Percentiles rank a stretch among this genome's conserved stretches.
Conservation (phyloP, 2,888 invertebrate species). For the Zootermopsis nevadensis region DNA sequence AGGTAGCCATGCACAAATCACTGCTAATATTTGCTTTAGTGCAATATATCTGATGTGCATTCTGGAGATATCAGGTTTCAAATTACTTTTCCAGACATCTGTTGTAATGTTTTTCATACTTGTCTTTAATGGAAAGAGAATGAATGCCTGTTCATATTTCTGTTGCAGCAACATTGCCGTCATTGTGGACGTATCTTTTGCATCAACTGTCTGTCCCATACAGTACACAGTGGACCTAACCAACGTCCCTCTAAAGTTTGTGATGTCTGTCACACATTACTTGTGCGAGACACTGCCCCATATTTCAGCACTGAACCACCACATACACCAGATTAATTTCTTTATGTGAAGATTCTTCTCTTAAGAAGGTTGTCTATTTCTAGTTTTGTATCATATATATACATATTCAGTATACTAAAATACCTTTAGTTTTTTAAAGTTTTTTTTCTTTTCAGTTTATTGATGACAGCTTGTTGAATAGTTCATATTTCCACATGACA, state of each 20-base stretch:
- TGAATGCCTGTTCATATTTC: slow-evolving; percentile 31
- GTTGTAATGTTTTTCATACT: too few relatives aligned
- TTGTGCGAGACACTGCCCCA: slow-evolving; percentile 90
- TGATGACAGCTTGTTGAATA: background rate
- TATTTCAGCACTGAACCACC: slow-evolving; percentile 90
- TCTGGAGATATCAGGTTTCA: too few relatives aligned
- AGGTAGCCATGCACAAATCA: too few relatives aligned
- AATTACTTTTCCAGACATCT: too few relatives aligned
- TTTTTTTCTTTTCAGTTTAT: background rate
- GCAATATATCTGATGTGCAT: too few relatives aligned
- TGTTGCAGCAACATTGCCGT: slow-evolving; percentile 81
- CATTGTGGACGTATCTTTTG: slow-evolving; percentile 99
- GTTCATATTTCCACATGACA: background rate
- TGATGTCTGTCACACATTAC: slow-evolving; percentile 96
- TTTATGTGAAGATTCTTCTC: background rate
- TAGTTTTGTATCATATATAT: slow-evolving; percentile 17
- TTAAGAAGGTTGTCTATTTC: background rate
- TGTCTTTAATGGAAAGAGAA: too few relatives aligned
- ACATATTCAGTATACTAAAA: background rate
- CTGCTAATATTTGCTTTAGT: too few relatives aligned
- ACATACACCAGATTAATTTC: slow-evolving; percentile 64
- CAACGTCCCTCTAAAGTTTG: slow-evolving; percentile 90
- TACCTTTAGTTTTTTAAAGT: background rate
- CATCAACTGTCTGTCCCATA: slow-evolving; percentile 81
- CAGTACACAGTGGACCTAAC: slow-evolving; percentile 86